Base-by-base conservation (phyloP, 2,888 invertebrate species). In the Stictocephala bisonia region DNA sequence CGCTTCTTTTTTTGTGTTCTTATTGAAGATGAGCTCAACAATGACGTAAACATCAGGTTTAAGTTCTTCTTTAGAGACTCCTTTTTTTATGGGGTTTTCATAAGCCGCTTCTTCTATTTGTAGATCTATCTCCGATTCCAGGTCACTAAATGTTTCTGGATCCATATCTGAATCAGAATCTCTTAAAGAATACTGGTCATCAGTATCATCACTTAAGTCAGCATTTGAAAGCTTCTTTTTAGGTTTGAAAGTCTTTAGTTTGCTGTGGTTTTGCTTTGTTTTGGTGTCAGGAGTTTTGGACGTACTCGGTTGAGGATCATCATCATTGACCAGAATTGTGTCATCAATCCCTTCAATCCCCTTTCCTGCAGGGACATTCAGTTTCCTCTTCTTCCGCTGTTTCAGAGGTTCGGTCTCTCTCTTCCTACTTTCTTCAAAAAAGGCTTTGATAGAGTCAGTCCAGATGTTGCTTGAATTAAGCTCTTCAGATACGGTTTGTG, bases 381-480 rank as follows among this genome's bases (percentile, higher is more conserved):
- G 48, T 48, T 48, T 48, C 15, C 13, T 48, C 48, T 48, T 48
- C 48, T 48, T 48, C 48, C 48, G 3, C 15, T 48, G 48, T 48
- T 4, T 48, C n/a, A 48, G 2, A 48, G 48, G 48, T 48, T 48
- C 48, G 3, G 48, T 48, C 1, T 48, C 60, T 29, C 29, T 66
- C 41, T 66, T 66, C 41, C 66, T 35, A 35, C 41, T 66, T 66
- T 66, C 66, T 41, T 66, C 66, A 66, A 66, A 41, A 66, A 41
- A 66, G 20, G 18, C 41, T 66, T 66, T 35, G 3, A 66, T 41
- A 20, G 66, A 40, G 24, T 66, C 41, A 66, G 41, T 41, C 66
- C 66, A 66, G 40, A 20, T 64, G 20, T 64, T 35, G 64, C 64
- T 64, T 31, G 35, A 64, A 64, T 64, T 35, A 3, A 64, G 15